Percentiles rank a stretch among this genome's conserved stretches.
Evolutionary conservation across 2,113 vertebrate genomes (phyloP).

Genomic region (Python bivittatus): DNA sequence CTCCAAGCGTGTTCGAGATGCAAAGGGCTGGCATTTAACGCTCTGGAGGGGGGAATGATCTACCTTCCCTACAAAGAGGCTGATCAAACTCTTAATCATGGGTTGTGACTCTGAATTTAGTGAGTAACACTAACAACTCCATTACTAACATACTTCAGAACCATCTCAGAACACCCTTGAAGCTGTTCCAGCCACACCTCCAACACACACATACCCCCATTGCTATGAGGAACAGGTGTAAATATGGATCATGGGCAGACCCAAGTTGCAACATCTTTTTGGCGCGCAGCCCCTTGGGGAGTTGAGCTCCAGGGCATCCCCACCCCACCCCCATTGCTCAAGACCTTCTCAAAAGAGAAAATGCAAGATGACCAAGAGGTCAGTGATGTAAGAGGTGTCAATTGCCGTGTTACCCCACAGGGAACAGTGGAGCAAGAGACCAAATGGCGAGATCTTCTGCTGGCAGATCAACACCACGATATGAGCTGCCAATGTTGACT

Average conservation of each 20-base stretch:
- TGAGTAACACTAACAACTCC: not conserved
- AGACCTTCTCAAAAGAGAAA: not conserved
- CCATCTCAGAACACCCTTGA: not conserved
- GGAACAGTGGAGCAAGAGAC: not conserved
- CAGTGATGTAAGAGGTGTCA: not conserved
- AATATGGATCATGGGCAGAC: not conserved
- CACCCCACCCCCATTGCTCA: not conserved
- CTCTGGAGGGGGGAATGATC: no score
- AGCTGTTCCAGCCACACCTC: not conserved
- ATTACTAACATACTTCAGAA: not conserved
- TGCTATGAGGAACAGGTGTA: no score
- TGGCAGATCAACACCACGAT: not conserved
- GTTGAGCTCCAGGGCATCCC: not conserved
- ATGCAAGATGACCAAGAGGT: not conserved
- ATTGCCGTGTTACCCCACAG: not conserved
- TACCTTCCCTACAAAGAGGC: no score
- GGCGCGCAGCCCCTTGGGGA: not conserved
- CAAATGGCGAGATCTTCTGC: not conserved
- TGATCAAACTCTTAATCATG: no score
- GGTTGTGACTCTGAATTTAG: not conserved
- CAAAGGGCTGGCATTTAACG: no score
- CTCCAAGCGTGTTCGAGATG: no score
- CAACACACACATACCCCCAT: no score
- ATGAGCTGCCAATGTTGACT: not conserved
- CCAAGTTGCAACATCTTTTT: not conserved